Evolutionary conservation across 2,888 invertebrate species (phyloP).

Genomic region (Salticus scenicus): DNA sequence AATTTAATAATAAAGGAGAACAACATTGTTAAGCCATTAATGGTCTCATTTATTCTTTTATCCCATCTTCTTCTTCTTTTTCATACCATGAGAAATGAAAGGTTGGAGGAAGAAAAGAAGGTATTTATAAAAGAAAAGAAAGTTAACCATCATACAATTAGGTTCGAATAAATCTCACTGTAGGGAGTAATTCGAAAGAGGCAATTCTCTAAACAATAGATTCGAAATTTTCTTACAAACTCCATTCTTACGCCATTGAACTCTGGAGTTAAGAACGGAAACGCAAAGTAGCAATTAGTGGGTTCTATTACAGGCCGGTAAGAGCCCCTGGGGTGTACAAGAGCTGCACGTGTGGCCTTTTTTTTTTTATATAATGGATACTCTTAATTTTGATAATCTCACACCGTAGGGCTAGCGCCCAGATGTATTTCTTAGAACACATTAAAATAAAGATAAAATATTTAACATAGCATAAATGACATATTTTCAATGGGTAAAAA

Average conservation of each 20-base stretch:
- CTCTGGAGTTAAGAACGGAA: neutral
- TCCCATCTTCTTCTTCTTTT: too few species aligned
- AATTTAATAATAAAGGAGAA: too few species aligned
- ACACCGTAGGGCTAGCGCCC: neutral
- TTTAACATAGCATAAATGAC: neutral
- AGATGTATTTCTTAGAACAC: neutral
- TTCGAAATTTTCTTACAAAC: neutral
- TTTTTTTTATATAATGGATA: neutral
- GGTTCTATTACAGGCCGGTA: neutral
- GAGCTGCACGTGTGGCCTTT: neutral
- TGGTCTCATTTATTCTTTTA: too few species aligned
- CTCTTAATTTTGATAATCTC: neutral
- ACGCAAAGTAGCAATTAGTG: conserved; percentile 1
- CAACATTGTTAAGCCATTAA: too few species aligned
- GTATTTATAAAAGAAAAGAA: too few species aligned
- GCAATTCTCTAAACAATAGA: neutral
- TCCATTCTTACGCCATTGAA: neutral
- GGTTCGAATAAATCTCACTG: too few species aligned
- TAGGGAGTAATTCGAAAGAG: too few species aligned
- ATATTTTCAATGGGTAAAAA: neutral
- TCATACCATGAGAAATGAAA: too few species aligned
- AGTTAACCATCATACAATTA: too few species aligned
- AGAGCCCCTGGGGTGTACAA: neutral
- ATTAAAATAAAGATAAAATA: neutral
- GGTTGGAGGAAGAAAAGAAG: too few species aligned